Evolutionary conservation across 2,888 invertebrate genomes (phyloP).

Genomic region (Chirona hameri): DNA sequence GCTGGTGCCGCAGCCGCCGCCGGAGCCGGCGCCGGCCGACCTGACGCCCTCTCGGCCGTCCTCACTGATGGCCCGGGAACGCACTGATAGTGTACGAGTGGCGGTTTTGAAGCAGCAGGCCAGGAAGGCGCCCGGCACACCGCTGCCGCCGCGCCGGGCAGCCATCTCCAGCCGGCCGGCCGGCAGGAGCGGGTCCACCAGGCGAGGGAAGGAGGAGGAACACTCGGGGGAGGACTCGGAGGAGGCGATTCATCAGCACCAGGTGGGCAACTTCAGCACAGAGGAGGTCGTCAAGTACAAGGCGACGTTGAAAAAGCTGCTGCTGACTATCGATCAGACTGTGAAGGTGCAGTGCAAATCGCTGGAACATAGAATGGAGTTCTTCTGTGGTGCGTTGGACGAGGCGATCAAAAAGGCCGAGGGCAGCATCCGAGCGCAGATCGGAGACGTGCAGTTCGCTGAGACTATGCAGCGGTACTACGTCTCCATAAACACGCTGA

Average conservation of each 20-base stretch:
- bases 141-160: too few species aligned
- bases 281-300: background rate
- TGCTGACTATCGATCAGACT: background rate
- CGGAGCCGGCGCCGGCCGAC: background rate
- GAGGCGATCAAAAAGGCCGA: background rate
- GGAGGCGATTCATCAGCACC: too few species aligned
- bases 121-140: background rate
- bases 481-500: background rate
- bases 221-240: background rate
- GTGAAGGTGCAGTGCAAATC: background rate
- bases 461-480: constrained; percentile 7
- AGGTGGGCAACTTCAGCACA: background rate
- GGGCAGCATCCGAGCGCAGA: background rate
- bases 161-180: too few species aligned
- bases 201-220: background rate
- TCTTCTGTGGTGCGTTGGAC: background rate
- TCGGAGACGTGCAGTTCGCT: background rate
- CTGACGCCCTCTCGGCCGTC: background rate
- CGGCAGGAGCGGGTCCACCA: background rate
- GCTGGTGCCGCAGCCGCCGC: constrained; percentile 7
- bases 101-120: background rate
- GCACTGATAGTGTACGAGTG: background rate
- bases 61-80: background rate
- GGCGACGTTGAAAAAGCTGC: background rate
- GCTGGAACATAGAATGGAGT: background rate